These are phyloP conservation scores for Datnioides undecimradiatus DNA, from an alignment of 2,113 vertebrate genomes.

Conservation along the genomic window DNA sequence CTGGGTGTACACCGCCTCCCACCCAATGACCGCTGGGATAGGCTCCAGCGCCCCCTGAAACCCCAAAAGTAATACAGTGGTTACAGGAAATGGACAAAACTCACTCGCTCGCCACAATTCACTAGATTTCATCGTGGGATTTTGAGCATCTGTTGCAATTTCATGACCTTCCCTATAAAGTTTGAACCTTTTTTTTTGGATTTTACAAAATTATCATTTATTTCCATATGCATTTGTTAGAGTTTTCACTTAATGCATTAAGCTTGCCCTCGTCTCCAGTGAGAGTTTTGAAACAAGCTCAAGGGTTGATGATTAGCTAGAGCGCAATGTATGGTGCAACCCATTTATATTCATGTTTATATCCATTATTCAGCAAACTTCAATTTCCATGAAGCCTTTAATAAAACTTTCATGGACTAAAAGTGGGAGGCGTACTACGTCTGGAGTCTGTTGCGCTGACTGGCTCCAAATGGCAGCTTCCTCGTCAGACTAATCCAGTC, in stretches of 20 bases:
- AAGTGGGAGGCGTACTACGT: neutral
- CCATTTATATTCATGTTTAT: neutral
- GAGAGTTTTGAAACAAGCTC: too few relatives aligned
- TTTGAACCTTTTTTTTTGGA: too few relatives aligned
- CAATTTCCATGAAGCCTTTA: too few relatives aligned
- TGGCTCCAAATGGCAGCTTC: neutral
- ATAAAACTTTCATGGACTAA: neutral
- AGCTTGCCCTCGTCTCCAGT: neutral
- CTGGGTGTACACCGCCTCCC: too few relatives aligned
- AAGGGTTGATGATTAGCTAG: neutral
- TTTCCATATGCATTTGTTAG: neutral
- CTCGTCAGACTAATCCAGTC: neutral
- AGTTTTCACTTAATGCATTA: neutral
- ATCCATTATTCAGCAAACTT: neutral
- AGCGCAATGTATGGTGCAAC: neutral
- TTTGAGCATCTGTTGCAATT: too few relatives aligned
- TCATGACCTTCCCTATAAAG: too few relatives aligned
- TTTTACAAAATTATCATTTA: neutral
- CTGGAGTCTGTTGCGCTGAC: neutral
- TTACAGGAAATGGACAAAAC: too few relatives aligned
- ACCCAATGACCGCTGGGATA: too few relatives aligned
- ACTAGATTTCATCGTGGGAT: too few relatives aligned
- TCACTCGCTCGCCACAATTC: too few relatives aligned
- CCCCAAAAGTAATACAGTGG: too few relatives aligned
- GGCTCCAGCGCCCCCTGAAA: too few relatives aligned